Base-by-base conservation (phyloP, 2,888 invertebrate species). In the Drosophila greeni region DNA sequence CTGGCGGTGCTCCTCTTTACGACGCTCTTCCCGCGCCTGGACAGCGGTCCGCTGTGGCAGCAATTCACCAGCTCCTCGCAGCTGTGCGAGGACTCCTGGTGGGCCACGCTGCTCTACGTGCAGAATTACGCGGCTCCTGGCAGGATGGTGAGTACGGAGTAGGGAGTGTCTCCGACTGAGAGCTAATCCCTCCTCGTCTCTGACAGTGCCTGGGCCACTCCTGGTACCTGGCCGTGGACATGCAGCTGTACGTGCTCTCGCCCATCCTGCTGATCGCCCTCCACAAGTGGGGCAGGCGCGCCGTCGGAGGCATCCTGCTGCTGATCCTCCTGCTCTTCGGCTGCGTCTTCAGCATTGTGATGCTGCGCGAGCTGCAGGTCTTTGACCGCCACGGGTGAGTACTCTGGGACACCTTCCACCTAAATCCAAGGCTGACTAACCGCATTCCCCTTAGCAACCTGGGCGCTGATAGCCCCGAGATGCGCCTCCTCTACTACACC, bases 141-240 rank as follows among this genome's bases (percentile, higher is more conserved):
- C 1, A 23, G 84, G 1, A 64, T 85, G 48, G 87, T 89, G 74
- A 51, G 72, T 54, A 6, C 0, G 11, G 3, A 29, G 29, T 11
- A 11, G 1, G 12, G 5, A 5, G 2, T 8, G 8, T 20, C 20
- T 1, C 48, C 23, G 2, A 5, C 5, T 23, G 2, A n/a, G 1
- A 36, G 6, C 11, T 36, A 14, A 3, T 16, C n/a, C 0, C 7
- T 7, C 26, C 0, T 24, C 1, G 8, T 45, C 11, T 33, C 18
- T 8, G 7, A 8, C 31, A 87, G 88, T 91, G 91, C 72, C 71
- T 91, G 51, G 84, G 84, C 12, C 91, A 91, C 67, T 87, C 90
- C 2, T 92, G 91, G 91, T 91, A 91, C 68, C 78, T 92, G 14
- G 88, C 91, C 2, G 90, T 91, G 2, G 91, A 91, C 53, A 91